phyloP scores from a whole-genome alignment of 2,113 vertebrate species.

The Aplodontia rufa region DNA sequence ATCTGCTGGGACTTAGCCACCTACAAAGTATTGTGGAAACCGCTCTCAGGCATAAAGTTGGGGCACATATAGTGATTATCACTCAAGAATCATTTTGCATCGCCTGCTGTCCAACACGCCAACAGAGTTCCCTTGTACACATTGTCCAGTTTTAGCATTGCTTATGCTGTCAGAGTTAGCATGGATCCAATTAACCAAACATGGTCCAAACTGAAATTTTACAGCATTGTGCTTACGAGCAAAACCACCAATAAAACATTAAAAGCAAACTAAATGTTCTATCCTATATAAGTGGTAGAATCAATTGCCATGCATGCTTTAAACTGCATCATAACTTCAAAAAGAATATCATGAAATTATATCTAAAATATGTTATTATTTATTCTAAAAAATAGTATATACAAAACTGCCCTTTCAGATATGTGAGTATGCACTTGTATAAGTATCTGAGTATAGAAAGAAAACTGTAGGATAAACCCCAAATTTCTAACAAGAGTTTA shows the following conservation, averaged over 20 bases:
- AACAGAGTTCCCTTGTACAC: fast-evolving
- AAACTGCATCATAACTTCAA: not conserved
- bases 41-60: not conserved
- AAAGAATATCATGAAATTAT: not conserved
- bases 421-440: not conserved
- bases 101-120: not conserved
- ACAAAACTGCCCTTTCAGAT: not conserved
- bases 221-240: not conserved
- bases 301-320: not conserved
- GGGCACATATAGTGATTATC: not conserved
- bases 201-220: not conserved
- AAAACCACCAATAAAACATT: not conserved
- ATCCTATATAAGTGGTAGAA: not conserved
- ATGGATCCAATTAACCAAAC: not conserved
- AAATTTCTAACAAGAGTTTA: not conserved
- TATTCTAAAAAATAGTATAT: not conserved
- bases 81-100: not conserved
- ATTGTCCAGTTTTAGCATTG: not conserved
- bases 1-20: not conserved
- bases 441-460: not conserved
- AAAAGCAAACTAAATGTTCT: not conserved
- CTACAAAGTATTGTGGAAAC: not conserved
- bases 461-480: not conserved
- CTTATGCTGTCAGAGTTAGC: not conserved
- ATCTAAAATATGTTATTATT: not conserved